A percentile compares a stretch with the other conserved stretches of the same genome.
Conservation (phyloP, 53 echinoderm and acorn worm species). For the Henricia sp. region DNA sequence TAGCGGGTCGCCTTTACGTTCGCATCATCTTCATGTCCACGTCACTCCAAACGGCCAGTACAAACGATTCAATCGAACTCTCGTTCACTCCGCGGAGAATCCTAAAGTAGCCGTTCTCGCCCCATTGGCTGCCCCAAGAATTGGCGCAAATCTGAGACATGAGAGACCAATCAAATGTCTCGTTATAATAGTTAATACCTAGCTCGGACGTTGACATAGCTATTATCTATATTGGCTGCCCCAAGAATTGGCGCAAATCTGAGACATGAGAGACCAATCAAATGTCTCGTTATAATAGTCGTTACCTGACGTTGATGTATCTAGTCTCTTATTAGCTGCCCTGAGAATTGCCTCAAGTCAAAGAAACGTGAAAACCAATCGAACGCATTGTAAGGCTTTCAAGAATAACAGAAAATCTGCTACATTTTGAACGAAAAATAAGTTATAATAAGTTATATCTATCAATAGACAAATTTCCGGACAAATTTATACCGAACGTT, state of each 20-base stretch:
- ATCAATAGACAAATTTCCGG: too few species aligned
- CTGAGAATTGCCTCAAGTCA: conserved; percentile 91
- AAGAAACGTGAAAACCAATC: conserved; percentile 1
- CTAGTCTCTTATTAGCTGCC: conserved; percentile 72
- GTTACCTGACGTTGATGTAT: too few species aligned
- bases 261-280: conserved; percentile 1
- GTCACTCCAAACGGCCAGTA: conserved; percentile 84
- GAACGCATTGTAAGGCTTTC: too few species aligned
- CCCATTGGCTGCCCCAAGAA: conserved; percentile 90
- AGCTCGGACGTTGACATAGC: too few species aligned
- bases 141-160: conserved; percentile 76
- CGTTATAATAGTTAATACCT: too few species aligned
- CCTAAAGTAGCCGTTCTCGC: conserved; percentile 85
- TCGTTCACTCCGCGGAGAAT: conserved; percentile 84
- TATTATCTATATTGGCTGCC: conserved; percentile 72
- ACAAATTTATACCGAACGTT: too few species aligned
- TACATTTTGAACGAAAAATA: too few species aligned
- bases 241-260: conserved; percentile 94
- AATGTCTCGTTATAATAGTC: too few species aligned
- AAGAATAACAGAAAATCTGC: too few species aligned
- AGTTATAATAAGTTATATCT: too few species aligned
- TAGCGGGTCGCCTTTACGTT: too few species aligned
- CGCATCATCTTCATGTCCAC: conserved; percentile 57
- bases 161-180: too few species aligned
- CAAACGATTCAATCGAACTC: conserved; percentile 90